Evolutionary conservation across 2,888 invertebrate genomes (phyloP), one percentile per base, ranked within the genome.

Genomic region (Deilephila elpenor): DNA sequence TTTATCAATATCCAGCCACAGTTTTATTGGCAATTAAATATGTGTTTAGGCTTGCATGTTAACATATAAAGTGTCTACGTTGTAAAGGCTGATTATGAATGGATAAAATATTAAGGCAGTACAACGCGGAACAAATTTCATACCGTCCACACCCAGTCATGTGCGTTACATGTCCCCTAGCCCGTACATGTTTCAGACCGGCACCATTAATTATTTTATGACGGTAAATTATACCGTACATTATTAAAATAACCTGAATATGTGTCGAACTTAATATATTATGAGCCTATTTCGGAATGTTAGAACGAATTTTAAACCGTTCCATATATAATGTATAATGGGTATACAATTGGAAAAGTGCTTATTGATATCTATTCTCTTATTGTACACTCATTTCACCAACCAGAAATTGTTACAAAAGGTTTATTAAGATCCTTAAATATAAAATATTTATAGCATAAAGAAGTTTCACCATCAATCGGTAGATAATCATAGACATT

Each of bases 81-180:
- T 51, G 51, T 44, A 67, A 20, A 44, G 37, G 44, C 44, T 64
- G 37, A 51, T 67, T 51, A 25, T 67, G 25, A 67, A 67, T 44
- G 51, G 51, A 44, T 67, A 25, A 67, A 20, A 51, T 67, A 67
- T 67, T 51, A 67, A 14, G 25, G 44, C 25, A 1, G 44, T 67
- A 67, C 67, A 67, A 67, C 67, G 67, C 67, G 67, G 67, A 67
- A 67, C 67, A 67, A 67, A 67, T 67, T 37, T 64, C 44, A 25
- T 44, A 25, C 25, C 17, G 44, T 44, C 44, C 67, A 67, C 67
- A 67, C 67, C 67, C 67, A 67, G 67, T 5, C 67, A 67, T 67
- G 67, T 67, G 67, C 25, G 67, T 51, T 67, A 67, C 67, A 60
- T 29, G 60, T 60, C 11, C 25, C 51, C 17, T 17, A 67, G 51